These are phyloP conservation scores for Zhuqinia jingwanae DNA, from an alignment of 2,888 invertebrate genomes.

Conservation along the genomic window DNA sequence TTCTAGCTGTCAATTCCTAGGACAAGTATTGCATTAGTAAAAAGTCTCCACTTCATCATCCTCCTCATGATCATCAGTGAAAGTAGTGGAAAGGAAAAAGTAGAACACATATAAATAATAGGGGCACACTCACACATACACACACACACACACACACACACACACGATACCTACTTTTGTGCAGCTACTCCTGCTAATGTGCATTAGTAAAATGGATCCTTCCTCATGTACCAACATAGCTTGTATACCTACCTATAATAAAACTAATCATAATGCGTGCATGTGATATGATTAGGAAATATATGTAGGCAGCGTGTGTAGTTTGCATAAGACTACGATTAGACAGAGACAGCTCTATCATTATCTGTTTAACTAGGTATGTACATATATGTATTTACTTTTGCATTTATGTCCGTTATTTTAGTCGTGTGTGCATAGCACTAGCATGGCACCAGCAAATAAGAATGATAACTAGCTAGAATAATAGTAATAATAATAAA, in stretches of 20 bases:
- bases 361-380: neutral
- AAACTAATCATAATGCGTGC: neutral
- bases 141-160: no score
- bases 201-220: conserved; percentile 9
- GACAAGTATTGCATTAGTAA: conserved; percentile 60
- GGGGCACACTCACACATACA: no score
- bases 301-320: neutral
- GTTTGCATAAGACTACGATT: no score
- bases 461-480: neutral
- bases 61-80: neutral
- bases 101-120: neutral
- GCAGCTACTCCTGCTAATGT: neutral
- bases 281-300: neutral
- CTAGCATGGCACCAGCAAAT: no score
- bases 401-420: neutral
- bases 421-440: no score
- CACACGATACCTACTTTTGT: no score
- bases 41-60: conserved; percentile 47
- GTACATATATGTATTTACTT: no score
- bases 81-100: neutral
- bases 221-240: neutral
- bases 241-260: neutral
- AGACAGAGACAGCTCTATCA: neutral
- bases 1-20: conserved; percentile 66
- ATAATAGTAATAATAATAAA: conserved; percentile 2